Evolutionary conservation across 2,113 vertebrate genomes (phyloP), one percentile per base, ranked within the genome.

Genomic region (Solea solea): DNA sequence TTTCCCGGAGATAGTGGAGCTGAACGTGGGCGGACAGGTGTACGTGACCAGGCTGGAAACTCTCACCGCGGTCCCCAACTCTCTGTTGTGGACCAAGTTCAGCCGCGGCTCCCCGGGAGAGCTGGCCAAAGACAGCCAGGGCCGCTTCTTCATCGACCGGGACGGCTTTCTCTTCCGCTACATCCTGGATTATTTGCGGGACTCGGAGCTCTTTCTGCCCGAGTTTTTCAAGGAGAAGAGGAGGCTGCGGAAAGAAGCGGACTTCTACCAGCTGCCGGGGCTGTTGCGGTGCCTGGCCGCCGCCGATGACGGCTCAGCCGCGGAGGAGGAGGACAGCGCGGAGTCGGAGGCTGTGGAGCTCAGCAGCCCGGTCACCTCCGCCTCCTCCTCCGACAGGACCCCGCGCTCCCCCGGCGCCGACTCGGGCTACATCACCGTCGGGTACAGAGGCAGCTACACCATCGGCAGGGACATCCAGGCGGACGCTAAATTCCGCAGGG

Each of bases 131-230:
- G 97, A 99, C 95, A 92, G 94, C 90, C 97, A 98, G 78, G 97
- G 96, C 27, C 97, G 97, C 76, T 98, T 95, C 93, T 98, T 99
- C 86, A 90, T 98, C 80, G 97, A 99, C 92, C 92, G 97, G 72
- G 97, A 99, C 92, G 97, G 97, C 69, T 96, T 96, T 82, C 93
- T 99, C 8, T 99, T 99, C 93, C 95, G 97, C 46, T 99, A 97
- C 90, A 94, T 99, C 78, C 76, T 98, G 95, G 97, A 98, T 81
- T 98, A 97, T 86, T 72, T 99, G 81, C 93, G 97, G 78, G 97
- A 99, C 90, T 80, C 94, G 56, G 93, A 96, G 90, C 94, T 99
- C 4, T 95, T 95, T 74, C 90, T 99, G 81, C 97, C 97, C 13
- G 96, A 98, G 69, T 95, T 94, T 68, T 98, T 99, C 82, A 96